Evolutionary conservation across 2,113 vertebrate genomes (phyloP), one percentile per base, ranked within the genome.

Genomic region (Pollimyrus isidori): DNA sequence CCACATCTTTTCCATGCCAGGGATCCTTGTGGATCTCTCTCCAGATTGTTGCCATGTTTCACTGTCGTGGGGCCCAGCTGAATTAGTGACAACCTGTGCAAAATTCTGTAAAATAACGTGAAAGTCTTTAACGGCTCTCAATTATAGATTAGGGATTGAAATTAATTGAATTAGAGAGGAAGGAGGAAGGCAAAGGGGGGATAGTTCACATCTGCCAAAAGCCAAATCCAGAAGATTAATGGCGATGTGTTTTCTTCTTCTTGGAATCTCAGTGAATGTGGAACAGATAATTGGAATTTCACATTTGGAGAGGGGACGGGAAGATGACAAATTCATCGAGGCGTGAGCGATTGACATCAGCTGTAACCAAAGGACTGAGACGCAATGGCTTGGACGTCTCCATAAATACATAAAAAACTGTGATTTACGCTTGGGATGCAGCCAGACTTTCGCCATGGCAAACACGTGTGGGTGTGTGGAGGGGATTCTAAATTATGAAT

Each of bases 91-190:
- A 42, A 56, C 26, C 19, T 30, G 30, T 87, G 39, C 39, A 42
- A 30, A 56, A 42, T 62, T 87, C 49, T n/a, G 39, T 87, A 9
- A 87, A 56, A 86, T 7, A 5, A 86, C 39, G 52, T 58, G 26
- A 42, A 15, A 62, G 30, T 87, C 19, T 53, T 62, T 23, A 58
- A 56, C 17, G 35, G 53, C 19, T 87, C 56, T 58, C 50, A 15
- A 56, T 56, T 39, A 56, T 39, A 87, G 86, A 58, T 56, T 52
- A 53, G 15, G 23, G 26, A 53, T 35, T 52, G 85, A 50, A 17
- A 53, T 62, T 87, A 45, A 87, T 87, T 42, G 86, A 45, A 87
- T 87, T 87, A 87, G 86, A 30, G 21, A 15, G 53, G 53, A 39
- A 62, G 56, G 56, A 45, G 35, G 86, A 35, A 23, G 2, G 45